Percentiles rank a stretch among this genome's conserved stretches.
Evolutionary conservation across 2,888 invertebrate genomes (phyloP).

Genomic region (Tetramorium bicarinatum): DNA sequence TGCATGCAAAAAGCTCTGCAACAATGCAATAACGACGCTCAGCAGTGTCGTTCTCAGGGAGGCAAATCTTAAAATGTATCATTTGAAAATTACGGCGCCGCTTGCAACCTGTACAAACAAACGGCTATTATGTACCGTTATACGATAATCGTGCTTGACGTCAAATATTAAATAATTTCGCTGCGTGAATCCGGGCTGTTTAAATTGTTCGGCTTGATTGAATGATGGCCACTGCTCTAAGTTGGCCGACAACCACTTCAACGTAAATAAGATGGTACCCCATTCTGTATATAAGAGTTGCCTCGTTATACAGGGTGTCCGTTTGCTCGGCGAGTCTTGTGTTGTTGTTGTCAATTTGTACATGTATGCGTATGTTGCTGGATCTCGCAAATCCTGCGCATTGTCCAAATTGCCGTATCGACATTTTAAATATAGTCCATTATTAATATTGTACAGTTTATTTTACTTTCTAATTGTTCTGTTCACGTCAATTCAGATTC

Average conservation of each 20-base stretch:
- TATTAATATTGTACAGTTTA: neutral
- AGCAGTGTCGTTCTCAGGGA: conserved; percentile 71
- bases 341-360: neutral
- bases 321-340: conserved; percentile 29
- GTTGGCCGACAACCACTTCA: conserved; percentile 84
- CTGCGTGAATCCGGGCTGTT: conserved; percentile 83
- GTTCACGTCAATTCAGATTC: neutral
- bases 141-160: conserved; percentile 83
- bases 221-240: conserved; percentile 82
- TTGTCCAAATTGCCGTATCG: neutral
- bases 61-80: conserved; percentile 59
- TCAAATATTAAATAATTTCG: conserved; percentile 84
- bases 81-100: conserved; percentile 78
- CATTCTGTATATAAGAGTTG: conserved; percentile 73
- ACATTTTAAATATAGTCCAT: neutral
- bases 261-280: conserved; percentile 82
- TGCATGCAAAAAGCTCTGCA: conserved; percentile 59
- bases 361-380: neutral
- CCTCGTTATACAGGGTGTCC: conserved; percentile 76
- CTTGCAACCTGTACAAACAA: conserved; percentile 81
- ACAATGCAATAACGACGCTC: conserved; percentile 57
- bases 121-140: conserved; percentile 79
- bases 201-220: conserved; percentile 83
- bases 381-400: neutral
- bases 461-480: neutral